Conservation (phyloP, 2,888 invertebrate genomes). For the Pristionchus maxplancki region DNA sequence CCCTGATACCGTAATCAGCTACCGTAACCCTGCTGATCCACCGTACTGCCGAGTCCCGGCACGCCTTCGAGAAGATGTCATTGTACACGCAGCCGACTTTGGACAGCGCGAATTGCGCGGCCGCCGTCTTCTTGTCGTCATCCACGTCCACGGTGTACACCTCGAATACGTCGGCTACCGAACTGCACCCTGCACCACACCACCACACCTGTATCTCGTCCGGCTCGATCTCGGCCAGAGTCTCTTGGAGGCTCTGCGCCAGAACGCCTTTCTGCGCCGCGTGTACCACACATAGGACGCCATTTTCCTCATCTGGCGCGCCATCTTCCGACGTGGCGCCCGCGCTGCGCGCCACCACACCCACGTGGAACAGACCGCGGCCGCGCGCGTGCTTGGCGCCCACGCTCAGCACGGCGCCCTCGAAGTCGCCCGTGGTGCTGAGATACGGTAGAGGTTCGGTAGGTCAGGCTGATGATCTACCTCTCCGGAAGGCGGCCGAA, state of each 20-base stretch:
- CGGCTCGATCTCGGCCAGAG: slow-evolving; percentile 54
- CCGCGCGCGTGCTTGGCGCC: background rate
- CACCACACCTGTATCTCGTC: slow-evolving; percentile 38
- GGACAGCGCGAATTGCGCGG: slow-evolving; percentile 39
- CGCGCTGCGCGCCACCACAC: background rate
- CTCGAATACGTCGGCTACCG: slow-evolving; percentile 17
- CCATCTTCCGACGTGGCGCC: background rate
- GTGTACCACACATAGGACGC: background rate
- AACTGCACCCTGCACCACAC: background rate
- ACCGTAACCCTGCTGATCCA: background rate
- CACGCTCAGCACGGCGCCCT: background rate
- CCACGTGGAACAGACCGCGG: slow-evolving; percentile 18
- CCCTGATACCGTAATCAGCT: slow-evolving; percentile 49
- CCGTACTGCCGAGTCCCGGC: slow-evolving; percentile 55
- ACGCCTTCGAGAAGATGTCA: slow-evolving; percentile 61
- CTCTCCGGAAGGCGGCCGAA: slow-evolving; percentile 45
- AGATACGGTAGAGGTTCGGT: background rate
- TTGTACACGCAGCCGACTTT: slow-evolving; percentile 57
- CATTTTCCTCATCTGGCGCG: background rate
- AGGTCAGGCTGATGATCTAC: background rate
- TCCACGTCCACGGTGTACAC: slow-evolving; percentile 17
- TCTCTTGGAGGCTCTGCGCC: slow-evolving; percentile 52
- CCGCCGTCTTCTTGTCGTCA: background rate
- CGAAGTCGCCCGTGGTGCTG: slow-evolving; percentile 22
- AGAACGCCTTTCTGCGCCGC: slow-evolving; percentile 55